Evolutionary conservation across 2,113 vertebrate genomes (phyloP).

Genomic region (Nothobranchius kuhntae): DNA sequence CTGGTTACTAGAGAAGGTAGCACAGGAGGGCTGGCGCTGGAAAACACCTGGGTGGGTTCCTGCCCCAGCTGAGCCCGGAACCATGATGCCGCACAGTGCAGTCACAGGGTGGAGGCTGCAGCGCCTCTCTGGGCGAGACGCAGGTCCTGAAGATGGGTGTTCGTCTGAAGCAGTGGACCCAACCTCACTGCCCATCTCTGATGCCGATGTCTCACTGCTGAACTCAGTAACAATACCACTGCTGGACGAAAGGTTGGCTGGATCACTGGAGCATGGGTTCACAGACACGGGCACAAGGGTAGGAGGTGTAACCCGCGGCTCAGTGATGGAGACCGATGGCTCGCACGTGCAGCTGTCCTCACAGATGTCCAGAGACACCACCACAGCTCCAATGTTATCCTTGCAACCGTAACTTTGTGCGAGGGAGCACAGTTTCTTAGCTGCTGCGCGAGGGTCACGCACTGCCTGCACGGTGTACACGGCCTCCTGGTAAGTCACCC

Average conservation of each 20-base stretch:
- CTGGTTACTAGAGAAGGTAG: conserved; percentile 93
- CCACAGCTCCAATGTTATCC: conserved; percentile 91
- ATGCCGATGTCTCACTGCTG: conserved; percentile 91
- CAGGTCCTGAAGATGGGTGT: conserved; percentile 79
- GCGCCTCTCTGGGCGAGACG: conserved; percentile 84
- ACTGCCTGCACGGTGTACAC: conserved; percentile 85
- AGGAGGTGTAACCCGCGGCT: conserved; percentile 59
- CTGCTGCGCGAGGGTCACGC: conserved; percentile 86
- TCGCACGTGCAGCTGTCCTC: conserved; percentile 93
- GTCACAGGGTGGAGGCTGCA: conserved; percentile 91
- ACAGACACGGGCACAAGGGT: conserved; percentile 49
- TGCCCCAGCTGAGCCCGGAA: conserved; percentile 41
- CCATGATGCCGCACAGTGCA: conserved; percentile 71
- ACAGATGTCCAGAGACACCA: conserved; percentile 86
- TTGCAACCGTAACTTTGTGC: conserved; percentile 95
- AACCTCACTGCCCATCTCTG: conserved; percentile 95
- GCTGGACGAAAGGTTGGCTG: conserved; percentile 86
- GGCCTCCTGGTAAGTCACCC: conserved; percentile 88
- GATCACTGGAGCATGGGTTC: conserved; percentile 71
- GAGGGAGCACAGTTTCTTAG: conserved; percentile 93
- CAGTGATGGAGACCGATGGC: conserved; percentile 73
- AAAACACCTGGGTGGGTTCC: conserved; percentile 78
- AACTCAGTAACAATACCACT: conserved; percentile 91
- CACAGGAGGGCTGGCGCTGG: conserved; percentile 91
- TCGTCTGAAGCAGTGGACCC: conserved; percentile 96